phyloP scores from a whole-genome alignment of 2,888 invertebrate species.

The Synergus japonicus region DNA sequence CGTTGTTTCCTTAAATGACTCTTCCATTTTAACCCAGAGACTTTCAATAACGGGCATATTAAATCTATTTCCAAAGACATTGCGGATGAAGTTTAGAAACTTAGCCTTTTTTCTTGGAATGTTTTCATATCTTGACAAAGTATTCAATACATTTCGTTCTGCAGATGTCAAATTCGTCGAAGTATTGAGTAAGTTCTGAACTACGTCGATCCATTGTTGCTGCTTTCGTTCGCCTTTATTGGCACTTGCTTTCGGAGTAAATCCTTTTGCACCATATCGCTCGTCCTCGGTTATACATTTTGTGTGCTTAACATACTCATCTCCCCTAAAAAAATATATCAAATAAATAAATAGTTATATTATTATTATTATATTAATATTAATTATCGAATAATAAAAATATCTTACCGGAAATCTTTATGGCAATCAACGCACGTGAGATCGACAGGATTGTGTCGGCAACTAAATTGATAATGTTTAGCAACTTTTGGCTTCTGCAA shows the following conservation, averaged over 20 bases:
- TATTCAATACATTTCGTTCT: constrained; percentile 82
- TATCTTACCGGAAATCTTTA: constrained; percentile 88
- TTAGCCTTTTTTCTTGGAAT: constrained; percentile 92
- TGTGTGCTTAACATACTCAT: constrained; percentile 80
- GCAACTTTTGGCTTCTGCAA: constrained; percentile 95
- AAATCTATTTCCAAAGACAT: constrained; percentile 80
- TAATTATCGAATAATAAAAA: constrained; percentile 12
- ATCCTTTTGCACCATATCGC: constrained; percentile 92
- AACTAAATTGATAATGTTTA: constrained; percentile 89
- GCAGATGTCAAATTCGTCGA: constrained; percentile 80
- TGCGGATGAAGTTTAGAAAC: constrained; percentile 88
- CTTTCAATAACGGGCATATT: constrained; percentile 81
- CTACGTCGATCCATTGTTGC: constrained; percentile 88
- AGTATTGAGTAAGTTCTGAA: constrained; percentile 83
- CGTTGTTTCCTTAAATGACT: constrained; percentile 62
- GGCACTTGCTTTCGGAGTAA: constrained; percentile 82
- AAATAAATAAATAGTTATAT: constrained; percentile 15
- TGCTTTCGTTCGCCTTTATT: constrained; percentile 94
- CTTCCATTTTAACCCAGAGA: constrained; percentile 82
- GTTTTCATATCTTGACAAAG: constrained; percentile 86
- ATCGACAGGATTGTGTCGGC: constrained; percentile 83
- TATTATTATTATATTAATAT: background rate
- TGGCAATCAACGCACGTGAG: constrained; percentile 96
- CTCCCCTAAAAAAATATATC: constrained; percentile 80
- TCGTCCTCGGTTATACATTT: constrained; percentile 87